These are phyloP conservation scores for Thereva unica DNA, from an alignment of 2,888 invertebrate genomes.

Conservation along the genomic window DNA sequence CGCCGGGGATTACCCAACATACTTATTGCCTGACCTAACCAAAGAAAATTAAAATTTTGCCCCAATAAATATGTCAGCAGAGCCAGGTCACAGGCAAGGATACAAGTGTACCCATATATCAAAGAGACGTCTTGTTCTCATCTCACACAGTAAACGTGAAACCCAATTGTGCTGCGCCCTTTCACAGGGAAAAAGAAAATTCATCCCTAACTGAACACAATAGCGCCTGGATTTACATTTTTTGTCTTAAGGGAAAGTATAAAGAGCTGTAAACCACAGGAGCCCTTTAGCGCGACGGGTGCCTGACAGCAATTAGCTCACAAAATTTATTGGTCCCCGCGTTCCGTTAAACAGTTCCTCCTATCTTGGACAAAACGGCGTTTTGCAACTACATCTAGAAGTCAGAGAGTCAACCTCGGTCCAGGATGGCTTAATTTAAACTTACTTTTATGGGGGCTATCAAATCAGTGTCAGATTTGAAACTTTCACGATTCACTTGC, in stretches of 20 bases:
- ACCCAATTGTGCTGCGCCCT: slow-evolving; percentile 12
- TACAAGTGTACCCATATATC: slow-evolving; percentile 10
- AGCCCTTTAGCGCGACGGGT: slow-evolving; percentile 11
- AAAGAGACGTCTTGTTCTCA: slow-evolving; percentile 20
- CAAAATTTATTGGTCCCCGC: slow-evolving; percentile 11
- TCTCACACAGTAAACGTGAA: neutral
- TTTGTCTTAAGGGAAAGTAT: slow-evolving; percentile 8
- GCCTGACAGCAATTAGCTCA: slow-evolving; percentile 16
- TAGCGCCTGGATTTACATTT: slow-evolving; percentile 12
- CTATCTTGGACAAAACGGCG: neutral
- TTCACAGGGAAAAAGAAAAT: slow-evolving; percentile 1
- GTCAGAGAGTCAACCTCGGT: too few species aligned
- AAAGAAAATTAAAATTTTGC: neutral
- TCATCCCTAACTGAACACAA: neutral
- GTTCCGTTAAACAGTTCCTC: slow-evolving; percentile 10
- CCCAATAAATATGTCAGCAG: slow-evolving; percentile 21
- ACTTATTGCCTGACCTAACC: too few species aligned
- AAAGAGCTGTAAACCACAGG: slow-evolving; percentile 2
- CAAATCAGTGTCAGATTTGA: slow-evolving; percentile 4
- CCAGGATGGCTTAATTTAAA: too few species aligned
- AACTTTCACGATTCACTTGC: too few species aligned
- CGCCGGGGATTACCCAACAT: too few species aligned
- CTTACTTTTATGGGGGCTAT: neutral
- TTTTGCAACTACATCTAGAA: neutral
- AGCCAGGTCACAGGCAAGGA: slow-evolving; percentile 4